Percentiles rank a stretch among this genome's conserved stretches.
phyloP scores from a whole-genome alignment of 2,113 vertebrate species.

The Sturnus vulgaris region DNA sequence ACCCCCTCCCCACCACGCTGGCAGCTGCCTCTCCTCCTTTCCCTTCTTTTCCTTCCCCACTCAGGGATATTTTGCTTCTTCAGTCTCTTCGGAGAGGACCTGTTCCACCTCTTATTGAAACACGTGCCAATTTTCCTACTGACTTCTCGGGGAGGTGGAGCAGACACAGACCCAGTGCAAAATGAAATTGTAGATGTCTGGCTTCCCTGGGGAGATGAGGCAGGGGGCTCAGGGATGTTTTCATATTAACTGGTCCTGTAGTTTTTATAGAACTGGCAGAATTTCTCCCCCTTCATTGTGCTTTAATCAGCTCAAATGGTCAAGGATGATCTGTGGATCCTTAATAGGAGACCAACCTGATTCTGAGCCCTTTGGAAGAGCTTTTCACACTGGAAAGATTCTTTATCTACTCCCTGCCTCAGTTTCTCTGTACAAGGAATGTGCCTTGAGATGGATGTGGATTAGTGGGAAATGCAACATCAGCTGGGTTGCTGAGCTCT shows the following conservation, averaged over 20 bases:
- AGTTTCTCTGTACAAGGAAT: background rate
- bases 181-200: conserved; percentile 26
- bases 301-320: background rate
- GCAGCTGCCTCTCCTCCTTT: conserved; percentile 22
- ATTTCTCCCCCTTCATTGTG: background rate
- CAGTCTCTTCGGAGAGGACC: background rate
- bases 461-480: background rate
- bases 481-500: background rate
- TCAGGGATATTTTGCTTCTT: background rate
- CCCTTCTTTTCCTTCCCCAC: background rate
- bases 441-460: background rate
- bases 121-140: conserved; percentile 2
- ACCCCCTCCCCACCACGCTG: background rate
- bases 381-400: background rate
- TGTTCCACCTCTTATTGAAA: background rate
- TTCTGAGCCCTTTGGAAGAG: background rate
- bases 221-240: background rate
- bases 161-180: background rate
- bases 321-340: background rate
- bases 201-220: background rate
- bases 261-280: background rate
- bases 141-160: background rate
- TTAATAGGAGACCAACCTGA: background rate
- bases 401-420: background rate
- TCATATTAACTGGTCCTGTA: background rate